Evolutionary conservation across 2,797 vertebrate species (phyloP).

Genomic region (Discoglossus pictus): DNA sequence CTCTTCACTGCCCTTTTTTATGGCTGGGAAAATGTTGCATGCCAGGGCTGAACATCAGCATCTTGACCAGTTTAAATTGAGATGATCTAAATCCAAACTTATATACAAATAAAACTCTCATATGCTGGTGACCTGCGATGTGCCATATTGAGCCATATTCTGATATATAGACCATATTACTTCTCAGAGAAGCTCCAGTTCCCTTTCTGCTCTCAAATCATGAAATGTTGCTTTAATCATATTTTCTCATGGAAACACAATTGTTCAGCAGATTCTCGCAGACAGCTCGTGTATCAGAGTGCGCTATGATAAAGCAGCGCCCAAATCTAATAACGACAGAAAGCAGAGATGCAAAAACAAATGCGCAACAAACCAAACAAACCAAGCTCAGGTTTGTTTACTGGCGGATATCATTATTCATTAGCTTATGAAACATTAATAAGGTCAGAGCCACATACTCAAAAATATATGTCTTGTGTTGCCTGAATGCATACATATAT

Average conservation of each 20-base stretch:
- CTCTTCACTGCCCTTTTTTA: no score
- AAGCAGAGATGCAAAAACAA: slow-evolving; percentile 29
- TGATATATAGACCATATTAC: background rate
- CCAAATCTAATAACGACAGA: slow-evolving; percentile 39
- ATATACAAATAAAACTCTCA: no score
- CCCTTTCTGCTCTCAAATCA: background rate
- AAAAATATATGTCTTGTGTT: slow-evolving; percentile 31
- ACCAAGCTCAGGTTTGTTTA: slow-evolving; percentile 59
- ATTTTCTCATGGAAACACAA: slow-evolving; percentile 49
- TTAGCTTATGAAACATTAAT: slow-evolving; percentile 58
- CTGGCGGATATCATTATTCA: slow-evolving; percentile 59
- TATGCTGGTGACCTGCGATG: no score
- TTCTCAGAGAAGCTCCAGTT: background rate
- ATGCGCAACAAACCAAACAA: slow-evolving; percentile 50
- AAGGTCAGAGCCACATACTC: slow-evolving; percentile 58
- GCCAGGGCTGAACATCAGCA: no score
- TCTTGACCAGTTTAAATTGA: no score
- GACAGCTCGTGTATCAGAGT: slow-evolving; percentile 49
- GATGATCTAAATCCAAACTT: no score
- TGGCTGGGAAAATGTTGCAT: no score
- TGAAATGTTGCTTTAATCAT: slow-evolving; percentile 49
- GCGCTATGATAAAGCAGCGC: slow-evolving; percentile 40
- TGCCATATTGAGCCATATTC: no score
- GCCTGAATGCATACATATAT: no score
- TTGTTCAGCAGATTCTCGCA: slow-evolving; percentile 46